Evolutionary conservation across 1,140 invertebrate genomes (phyloP).

Genomic region (Lethocerus indicus): DNA sequence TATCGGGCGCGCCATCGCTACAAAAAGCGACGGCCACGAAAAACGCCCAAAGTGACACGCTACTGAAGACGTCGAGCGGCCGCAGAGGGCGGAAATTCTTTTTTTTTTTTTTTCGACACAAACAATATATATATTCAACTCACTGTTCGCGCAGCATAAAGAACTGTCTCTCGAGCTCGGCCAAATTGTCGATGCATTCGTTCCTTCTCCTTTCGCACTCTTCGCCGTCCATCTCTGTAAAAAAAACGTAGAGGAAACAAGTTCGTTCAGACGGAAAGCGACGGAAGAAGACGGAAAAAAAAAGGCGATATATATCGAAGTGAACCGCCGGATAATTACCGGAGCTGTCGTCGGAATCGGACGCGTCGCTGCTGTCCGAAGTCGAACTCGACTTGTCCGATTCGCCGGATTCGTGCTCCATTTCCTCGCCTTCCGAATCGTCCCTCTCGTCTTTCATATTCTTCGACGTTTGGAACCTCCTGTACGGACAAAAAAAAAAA

Average conservation of each 20-base stretch:
- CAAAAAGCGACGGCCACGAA: no score
- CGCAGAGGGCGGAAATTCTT: no score
- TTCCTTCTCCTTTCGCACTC: slow-evolving; percentile 69
- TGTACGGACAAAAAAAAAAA: no score
- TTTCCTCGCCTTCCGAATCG: slow-evolving; percentile 28
- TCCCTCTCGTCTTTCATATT: slow-evolving; percentile 25
- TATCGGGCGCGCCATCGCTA: no score
- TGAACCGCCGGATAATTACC: slow-evolving; percentile 18
- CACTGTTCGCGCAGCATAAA: slow-evolving; percentile 69
- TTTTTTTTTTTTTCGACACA: no score
- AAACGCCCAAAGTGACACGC: no score
- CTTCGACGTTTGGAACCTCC: no score
- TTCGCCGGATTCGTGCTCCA: slow-evolving; percentile 30
- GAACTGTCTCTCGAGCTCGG: slow-evolving; percentile 80
- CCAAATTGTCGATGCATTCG: slow-evolving; percentile 70
- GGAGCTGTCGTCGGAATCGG: slow-evolving; percentile 32
- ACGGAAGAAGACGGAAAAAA: neutral
- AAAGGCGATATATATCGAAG: neutral
- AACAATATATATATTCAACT: slow-evolving; percentile 19
- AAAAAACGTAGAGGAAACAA: slow-evolving; percentile 12
- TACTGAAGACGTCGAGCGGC: no score
- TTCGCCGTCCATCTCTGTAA: slow-evolving; percentile 79
- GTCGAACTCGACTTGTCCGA: slow-evolving; percentile 27
- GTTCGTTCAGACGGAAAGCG: neutral
- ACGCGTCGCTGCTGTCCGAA: slow-evolving; percentile 21